Base-by-base conservation (phyloP, 2,888 invertebrate species). In the Drosophila ezoana region DNA sequence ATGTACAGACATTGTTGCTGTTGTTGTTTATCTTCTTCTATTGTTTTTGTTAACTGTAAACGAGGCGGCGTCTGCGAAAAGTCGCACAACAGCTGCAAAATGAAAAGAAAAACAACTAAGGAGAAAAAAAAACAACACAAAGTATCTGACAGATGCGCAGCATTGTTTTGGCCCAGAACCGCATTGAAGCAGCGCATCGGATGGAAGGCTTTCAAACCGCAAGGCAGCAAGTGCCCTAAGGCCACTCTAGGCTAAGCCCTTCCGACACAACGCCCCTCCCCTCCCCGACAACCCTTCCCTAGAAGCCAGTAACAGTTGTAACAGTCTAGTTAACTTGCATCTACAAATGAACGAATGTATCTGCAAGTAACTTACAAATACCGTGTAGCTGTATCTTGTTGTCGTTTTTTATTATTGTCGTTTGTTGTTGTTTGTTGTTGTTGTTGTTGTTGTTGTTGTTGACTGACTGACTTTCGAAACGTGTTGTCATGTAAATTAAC, bases 401-500 rank as follows among this genome's bases (percentile, higher is more conserved):
- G 66, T 79, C 61, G 53, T 60, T 51, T 54, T 47, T 53, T 44
- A 41, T 51, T 45, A n/a, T 38, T 61, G 38, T 47, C 60, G 23
- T 56, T 32, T 18, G 54, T 11, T 61, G 44, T 49, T 79, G 58
- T 62, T 59, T 58, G 4, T 20, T 20, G 20, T 20, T n/a, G n/a
- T n/a, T n/a, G 18, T 44, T 41, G 67, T 16, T 33, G 40, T 41
- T 43, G 14, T 37, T 60, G 60, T 43, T 52, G 64, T 59, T 76
- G 66, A 64, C 66, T 70, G 76, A 83, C 83, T 89, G 89, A 84
- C 83, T 84, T 89, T 89, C 81, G 72, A 84, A 84, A 88, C 87
- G 83, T 83, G 87, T 84, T 84, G 84, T 89, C 87, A 84, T 84
- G 84, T 84, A 84, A 84, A 84, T 84, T 84, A 84, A 87, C 79